These are phyloP conservation scores for Cottoperca gobio DNA, from an alignment of 2,797 vertebrate species.

Conservation along the genomic window DNA sequence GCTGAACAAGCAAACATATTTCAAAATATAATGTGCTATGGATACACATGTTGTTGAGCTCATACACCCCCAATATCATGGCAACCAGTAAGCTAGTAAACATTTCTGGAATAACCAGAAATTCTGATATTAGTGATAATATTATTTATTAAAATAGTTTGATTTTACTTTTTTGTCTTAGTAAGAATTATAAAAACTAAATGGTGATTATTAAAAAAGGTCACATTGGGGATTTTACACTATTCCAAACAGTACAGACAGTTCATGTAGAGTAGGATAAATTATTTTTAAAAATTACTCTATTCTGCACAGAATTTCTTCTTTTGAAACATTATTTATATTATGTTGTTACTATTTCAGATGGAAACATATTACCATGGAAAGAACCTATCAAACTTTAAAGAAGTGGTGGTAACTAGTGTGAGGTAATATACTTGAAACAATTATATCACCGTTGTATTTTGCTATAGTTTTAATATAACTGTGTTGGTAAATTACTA, in stretches of 20 bases:
- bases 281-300: not conserved
- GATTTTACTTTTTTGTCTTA: not conserved
- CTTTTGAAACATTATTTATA: not conserved
- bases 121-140: not conserved
- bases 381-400: fast-evolving
- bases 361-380: not conserved
- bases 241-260: not conserved
- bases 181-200: not conserved
- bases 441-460: not conserved
- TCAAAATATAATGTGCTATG: not conserved
- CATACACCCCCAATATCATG: no score
- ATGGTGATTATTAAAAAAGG: not conserved
- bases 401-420: conserved; percentile 29
- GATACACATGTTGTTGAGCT: not conserved
- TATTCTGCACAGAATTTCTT: not conserved
- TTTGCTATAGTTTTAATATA: not conserved
- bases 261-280: not conserved
- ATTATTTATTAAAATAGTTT: not conserved
- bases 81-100: no score
- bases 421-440: conserved; percentile 41
- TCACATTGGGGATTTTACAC: not conserved
- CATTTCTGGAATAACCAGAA: not conserved
- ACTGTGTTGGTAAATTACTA: not conserved
- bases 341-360: conserved; percentile 41
- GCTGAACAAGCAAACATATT: not conserved